These are phyloP conservation scores for Lithophane semibrunnea DNA, from an alignment of 2,888 invertebrate genomes.

Conservation along the genomic window DNA sequence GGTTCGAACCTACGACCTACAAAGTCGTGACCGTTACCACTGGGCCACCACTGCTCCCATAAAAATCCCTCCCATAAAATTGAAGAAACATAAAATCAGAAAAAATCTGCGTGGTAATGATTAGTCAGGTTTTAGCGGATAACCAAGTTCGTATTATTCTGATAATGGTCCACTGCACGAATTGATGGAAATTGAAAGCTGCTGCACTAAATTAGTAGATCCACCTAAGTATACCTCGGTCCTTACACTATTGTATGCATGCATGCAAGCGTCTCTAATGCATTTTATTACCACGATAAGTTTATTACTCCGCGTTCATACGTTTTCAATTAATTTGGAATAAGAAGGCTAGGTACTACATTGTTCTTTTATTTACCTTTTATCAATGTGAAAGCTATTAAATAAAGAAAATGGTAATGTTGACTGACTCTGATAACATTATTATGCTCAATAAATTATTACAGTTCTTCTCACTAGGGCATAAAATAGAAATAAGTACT, in stretches of 20 bases:
- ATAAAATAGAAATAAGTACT: not conserved
- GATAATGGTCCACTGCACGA: not conserved
- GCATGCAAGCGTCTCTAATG: not conserved
- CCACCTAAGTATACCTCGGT: not conserved
- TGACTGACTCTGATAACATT: constrained; percentile 14
- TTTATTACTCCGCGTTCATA: not conserved
- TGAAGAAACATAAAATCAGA: not conserved
- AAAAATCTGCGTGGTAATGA: not conserved
- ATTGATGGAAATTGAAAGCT: not conserved
- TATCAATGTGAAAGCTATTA: constrained; percentile 35
- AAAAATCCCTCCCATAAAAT: no score
- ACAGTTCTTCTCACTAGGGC: not conserved
- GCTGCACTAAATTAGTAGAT: not conserved
- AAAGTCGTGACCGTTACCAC: no score
- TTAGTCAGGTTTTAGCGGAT: no score
- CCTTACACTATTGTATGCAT: not conserved
- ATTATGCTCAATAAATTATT: constrained; percentile 24
- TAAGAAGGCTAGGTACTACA: not conserved
- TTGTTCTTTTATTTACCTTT: constrained; percentile 4
- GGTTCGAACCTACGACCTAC: no score
- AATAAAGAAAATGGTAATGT: constrained; percentile 15
- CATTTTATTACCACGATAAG: not conserved
- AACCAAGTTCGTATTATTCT: not conserved
- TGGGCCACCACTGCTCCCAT: no score
- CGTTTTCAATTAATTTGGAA: constrained; percentile 1